These are phyloP conservation scores for Diogma glabrata DNA, from an alignment of 2,888 invertebrate species.

Conservation along the genomic window DNA sequence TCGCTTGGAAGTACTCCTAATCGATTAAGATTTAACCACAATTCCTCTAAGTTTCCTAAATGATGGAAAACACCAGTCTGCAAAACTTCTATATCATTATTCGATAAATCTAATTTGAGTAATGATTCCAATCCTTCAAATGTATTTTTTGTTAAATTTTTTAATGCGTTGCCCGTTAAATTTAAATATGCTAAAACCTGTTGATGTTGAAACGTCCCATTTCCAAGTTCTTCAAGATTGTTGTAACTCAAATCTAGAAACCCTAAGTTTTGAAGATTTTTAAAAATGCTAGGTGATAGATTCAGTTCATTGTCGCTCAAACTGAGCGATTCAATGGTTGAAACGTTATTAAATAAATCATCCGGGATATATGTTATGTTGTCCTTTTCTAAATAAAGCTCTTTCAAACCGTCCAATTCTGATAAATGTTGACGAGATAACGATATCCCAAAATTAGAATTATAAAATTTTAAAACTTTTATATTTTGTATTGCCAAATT, in stretches of 20 bases:
- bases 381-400: conserved; percentile 48
- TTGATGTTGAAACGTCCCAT: conserved; percentile 49
- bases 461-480: conserved; percentile 40
- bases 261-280: conserved; percentile 43
- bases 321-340: conserved; percentile 50
- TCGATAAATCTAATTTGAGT: conserved; percentile 53
- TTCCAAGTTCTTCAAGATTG: conserved; percentile 47
- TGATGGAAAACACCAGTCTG: conserved; percentile 48
- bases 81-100: conserved; percentile 50
- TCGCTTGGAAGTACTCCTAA: conserved; percentile 51
- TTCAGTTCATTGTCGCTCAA: conserved; percentile 48
- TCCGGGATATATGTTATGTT: conserved; percentile 47
- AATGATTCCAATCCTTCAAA: conserved; percentile 52
- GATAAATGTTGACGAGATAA: conserved; percentile 46
- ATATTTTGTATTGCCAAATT: conserved; percentile 29
- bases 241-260: conserved; percentile 56
- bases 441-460: conserved; percentile 39
- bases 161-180: conserved; percentile 56
- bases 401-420: conserved; percentile 42
- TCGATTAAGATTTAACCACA: conserved; percentile 57
- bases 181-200: conserved; percentile 48
- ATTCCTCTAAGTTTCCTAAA: conserved; percentile 45
- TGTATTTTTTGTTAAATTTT: conserved; percentile 46
- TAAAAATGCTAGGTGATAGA: conserved; percentile 44
- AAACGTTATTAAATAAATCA: conserved; percentile 48